These are phyloP conservation scores for Gymnobelideus leadbeateri DNA, from an alignment of 2,113 vertebrate species.

Conservation along the genomic window DNA sequence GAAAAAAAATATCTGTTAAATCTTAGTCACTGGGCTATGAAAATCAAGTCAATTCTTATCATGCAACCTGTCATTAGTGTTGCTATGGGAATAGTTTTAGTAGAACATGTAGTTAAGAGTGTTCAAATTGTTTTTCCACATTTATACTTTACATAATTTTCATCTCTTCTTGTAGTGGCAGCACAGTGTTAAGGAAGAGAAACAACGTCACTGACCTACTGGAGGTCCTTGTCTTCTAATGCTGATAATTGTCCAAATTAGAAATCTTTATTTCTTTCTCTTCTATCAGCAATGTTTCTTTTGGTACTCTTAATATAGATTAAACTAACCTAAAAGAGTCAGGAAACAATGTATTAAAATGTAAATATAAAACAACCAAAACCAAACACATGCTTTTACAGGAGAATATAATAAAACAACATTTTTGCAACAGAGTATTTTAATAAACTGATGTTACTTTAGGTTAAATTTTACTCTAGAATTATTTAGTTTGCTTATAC, in stretches of 20 bases:
- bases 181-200: neutral
- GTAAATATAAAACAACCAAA: conserved; percentile 18
- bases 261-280: conserved; percentile 11
- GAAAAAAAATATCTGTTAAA: neutral
- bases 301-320: conserved; percentile 49
- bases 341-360: conserved; percentile 47
- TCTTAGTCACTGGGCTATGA: conserved; percentile 20
- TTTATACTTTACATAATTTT: neutral
- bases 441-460: conserved; percentile 51
- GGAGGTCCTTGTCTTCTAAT: conserved; percentile 2
- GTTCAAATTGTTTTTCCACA: neutral
- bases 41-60: conserved; percentile 13
- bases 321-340: conserved; percentile 19
- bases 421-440: conserved; percentile 51
- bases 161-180: neutral
- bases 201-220: conserved; percentile 37
- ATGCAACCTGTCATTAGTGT: conserved; percentile 26
- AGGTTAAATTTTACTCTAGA: conserved; percentile 59
- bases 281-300: neutral
- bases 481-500: conserved; percentile 68
- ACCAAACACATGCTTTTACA: neutral
- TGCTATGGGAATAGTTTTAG: neutral
- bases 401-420: conserved; percentile 19
- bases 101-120: neutral
- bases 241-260: neutral